Base-by-base conservation (phyloP, 2,797 vertebrate species). In the Tympanoctomys barrerae region DNA sequence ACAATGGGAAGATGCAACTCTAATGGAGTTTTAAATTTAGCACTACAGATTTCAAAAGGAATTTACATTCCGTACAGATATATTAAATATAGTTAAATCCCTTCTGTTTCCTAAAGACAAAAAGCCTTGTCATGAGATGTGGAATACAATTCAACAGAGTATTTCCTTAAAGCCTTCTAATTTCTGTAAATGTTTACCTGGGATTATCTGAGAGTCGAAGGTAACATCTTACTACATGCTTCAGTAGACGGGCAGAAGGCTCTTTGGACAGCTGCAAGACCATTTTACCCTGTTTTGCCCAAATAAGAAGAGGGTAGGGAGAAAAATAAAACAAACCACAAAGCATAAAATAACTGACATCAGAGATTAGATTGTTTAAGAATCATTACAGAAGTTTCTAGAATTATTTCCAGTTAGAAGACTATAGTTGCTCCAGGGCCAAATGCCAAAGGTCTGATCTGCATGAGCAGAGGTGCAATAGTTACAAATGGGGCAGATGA, bases 261-360 rank as follows among this genome's bases (percentile, higher is more conserved):
- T 99, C 99, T 98, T 99, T 99, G 68, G 99, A 99, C 78, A 99
- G 99, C 98, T 99, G 99, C 96, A 99, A 98, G 96, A 99, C 99
- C 99, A 99, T 99, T 98, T 99, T 99, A 89, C 99, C 99, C 99
- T 99, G 98, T 97, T 96, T 96, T 28, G 75, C 68, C 89, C 77
- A 28, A 94, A 96, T 9, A 61, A 31, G 14, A 49, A 21, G 31
- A n/a, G 49, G 33, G n/a, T 54, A 36, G n/a, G 71, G 46, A 59
- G n/a, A 88, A 94, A 83, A 77, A 92, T 89, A 28, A 90, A 10
- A 96, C 7, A 81, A 92, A 86, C 95, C 16, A 94, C 16, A 95
- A 93, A 93, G 92, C 87, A 87, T 57, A 95, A 81, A 36, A 8
- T 49, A 87, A 87, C 73, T 95, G 81, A 95, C n/a, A 70, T 52